phyloP scores from a whole-genome alignment of 1,140 invertebrate species.

The Drosophila repletoides region DNA sequence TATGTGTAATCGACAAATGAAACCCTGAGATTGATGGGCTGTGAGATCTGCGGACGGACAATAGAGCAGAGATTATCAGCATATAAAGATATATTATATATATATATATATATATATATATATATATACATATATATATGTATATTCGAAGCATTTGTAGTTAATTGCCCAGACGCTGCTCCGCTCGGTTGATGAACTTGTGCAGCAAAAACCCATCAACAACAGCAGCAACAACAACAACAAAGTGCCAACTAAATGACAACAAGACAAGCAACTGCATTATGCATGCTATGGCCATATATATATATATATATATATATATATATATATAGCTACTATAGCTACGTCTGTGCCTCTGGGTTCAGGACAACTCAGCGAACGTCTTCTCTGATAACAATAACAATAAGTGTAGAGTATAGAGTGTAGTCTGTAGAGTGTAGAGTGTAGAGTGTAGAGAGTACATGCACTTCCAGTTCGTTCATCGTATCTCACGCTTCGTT shows the following conservation, averaged over 20 bases:
- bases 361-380: conserved; percentile 23
- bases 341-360: background rate
- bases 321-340: too few species aligned
- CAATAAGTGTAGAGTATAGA: conserved; percentile 13
- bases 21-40: too few species aligned
- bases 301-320: too few species aligned
- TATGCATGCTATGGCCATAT: too few species aligned
- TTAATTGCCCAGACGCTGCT: conserved; percentile 28
- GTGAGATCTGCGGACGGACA: conserved; percentile 2
- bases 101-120: background rate
- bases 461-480: background rate
- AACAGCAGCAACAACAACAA: background rate
- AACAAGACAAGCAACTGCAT: conserved; percentile 43
- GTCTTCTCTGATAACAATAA: conserved; percentile 51
- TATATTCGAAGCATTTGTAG: conserved; percentile 7
- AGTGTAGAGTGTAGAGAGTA: background rate
- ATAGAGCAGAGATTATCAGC: conserved; percentile 8
- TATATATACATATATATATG: background rate
- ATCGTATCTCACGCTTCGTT: conserved; percentile 40
- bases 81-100: background rate
- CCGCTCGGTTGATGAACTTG: conserved; percentile 43
- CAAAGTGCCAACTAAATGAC: conserved; percentile 33
- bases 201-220: conserved; percentile 1
- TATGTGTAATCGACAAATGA: too few species aligned
- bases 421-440: too few species aligned